These are phyloP conservation scores for Cyrtorhinus lividipennis DNA, from an alignment of 1,140 invertebrate genomes.

Conservation along the genomic window DNA sequence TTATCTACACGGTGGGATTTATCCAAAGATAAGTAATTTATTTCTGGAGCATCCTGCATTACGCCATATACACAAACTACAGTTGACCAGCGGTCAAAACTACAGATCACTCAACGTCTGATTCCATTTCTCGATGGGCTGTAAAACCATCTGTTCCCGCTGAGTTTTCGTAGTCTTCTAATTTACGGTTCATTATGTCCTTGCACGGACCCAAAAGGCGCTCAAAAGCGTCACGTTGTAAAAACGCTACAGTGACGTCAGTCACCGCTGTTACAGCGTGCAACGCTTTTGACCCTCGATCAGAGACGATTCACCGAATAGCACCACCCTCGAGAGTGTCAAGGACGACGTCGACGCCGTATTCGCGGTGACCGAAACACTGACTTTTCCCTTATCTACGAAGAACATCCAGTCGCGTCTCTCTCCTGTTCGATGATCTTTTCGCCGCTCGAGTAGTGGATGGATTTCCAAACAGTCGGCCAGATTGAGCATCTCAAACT, in stretches of 20 bases:
- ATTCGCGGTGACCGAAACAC: slow-evolving; percentile 23
- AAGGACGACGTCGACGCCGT: slow-evolving; percentile 15
- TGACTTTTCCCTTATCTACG: slow-evolving; percentile 75
- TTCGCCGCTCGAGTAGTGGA: slow-evolving; percentile 53
- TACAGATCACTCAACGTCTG: too few species aligned
- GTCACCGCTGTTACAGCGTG: slow-evolving; percentile 78
- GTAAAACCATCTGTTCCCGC: slow-evolving; percentile 5
- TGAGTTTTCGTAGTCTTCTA: slow-evolving; percentile 93
- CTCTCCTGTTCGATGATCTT: slow-evolving; percentile 86
- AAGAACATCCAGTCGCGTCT: slow-evolving; percentile 96
- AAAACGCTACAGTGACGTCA: slow-evolving; percentile 70
- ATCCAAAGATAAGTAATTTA: too few species aligned
- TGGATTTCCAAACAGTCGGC: slow-evolving; percentile 81
- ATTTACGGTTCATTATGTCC: slow-evolving; percentile 96
- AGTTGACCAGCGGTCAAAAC: too few species aligned
- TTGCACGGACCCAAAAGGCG: slow-evolving; percentile 91
- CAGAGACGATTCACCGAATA: slow-evolving; percentile 88
- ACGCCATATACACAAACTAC: too few species aligned
- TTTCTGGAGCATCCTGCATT: too few species aligned
- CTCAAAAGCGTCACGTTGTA: slow-evolving; percentile 95
- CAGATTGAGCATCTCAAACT: slow-evolving; percentile 89
- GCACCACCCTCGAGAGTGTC: slow-evolving; percentile 46
- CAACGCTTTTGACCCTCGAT: slow-evolving; percentile 87
- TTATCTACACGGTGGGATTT: too few species aligned
- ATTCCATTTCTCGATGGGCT: too few species aligned